A percentile compares a stretch with the other conserved stretches of the same genome.
Conservation (phyloP, 2,797 vertebrate genomes). For the Danionella dracula region DNA sequence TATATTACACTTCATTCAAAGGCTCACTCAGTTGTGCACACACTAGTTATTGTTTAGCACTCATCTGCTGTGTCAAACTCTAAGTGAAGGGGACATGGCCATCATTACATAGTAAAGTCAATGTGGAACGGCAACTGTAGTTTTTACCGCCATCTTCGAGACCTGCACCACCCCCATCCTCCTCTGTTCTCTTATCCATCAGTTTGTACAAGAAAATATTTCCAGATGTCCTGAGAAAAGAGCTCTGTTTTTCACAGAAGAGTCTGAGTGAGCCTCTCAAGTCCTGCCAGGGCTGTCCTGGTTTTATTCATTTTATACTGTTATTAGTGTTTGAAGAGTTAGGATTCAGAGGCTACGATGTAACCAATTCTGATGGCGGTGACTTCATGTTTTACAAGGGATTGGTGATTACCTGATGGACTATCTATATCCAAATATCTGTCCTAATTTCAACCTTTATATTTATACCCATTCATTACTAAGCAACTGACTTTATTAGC, state of each 20-base stretch:
- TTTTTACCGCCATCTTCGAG: conserved; percentile 34
- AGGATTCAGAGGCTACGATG: neutral
- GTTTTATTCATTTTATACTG: neutral
- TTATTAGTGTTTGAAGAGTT: neutral
- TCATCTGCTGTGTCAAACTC: neutral
- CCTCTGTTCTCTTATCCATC: conserved; percentile 8
- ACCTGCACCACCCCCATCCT: conserved; percentile 29
- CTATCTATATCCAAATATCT: neutral
- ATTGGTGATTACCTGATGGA: neutral
- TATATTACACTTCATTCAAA: neutral
- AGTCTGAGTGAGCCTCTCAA: conserved; percentile 1
- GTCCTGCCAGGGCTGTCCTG: conserved; percentile 8
- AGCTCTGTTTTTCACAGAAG: conserved; percentile 24
- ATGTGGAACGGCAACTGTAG: conserved; percentile 32
- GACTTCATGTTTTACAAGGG: neutral
- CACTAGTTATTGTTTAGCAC: conserved; percentile 11
- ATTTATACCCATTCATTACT: no score
- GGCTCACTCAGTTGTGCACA: neutral
- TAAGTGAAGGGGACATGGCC: neutral
- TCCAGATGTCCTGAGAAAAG: conserved; percentile 46
- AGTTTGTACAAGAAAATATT: conserved; percentile 42
- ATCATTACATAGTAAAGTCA: conserved; percentile 33
- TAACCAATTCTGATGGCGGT: neutral
- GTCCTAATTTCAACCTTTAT: no score
- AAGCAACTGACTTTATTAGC: no score